Base-by-base conservation (phyloP, 2,797 vertebrate genomes). In the Acrocephalus scirpaceus region DNA sequence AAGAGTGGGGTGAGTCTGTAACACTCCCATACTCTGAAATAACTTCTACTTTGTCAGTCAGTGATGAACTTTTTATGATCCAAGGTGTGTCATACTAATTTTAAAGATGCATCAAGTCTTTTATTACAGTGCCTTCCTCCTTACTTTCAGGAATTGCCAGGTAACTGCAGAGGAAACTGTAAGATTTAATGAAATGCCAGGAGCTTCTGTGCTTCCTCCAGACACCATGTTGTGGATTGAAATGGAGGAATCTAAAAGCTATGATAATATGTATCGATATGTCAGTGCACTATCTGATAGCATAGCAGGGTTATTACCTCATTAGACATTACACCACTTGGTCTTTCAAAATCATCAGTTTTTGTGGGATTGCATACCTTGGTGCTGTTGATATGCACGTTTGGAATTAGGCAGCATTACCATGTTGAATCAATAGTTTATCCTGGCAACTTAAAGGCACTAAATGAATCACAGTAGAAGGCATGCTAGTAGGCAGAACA, bases 311-410 rank as follows among this genome's bases (percentile, higher is more conserved):
- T 93, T 93, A 71, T 93, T 93, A 71, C 56, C 16, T 88, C 75
- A 71, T 77, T 61, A 16, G 36, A 21, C 21, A 5, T 85, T 86
- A 72, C 72, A 90, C 54, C 72, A 60, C 45, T 88, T 88, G 44
- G 66, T 89, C 83, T 91, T 93, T 95, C 88, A 86, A 94, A 92
- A 66, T 80, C 34, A 44, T 81, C 53, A 57, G 23, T 67, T 92
- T 93, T 87, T 79, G 57, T 88, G 73, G 66, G 86, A 84, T 93
- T 93, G 71, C 71, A 27, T 71, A 29, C 42, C 66, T 83, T 66
- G 66, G 56, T 82, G 84, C 48, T 84, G 32, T 92, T 91, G 77
- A 79, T 87, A 48, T 1, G n/a, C 70, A 32, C 36, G 61, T 88
- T 94, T 87, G 58, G 76, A 94, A 88, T 90, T 72, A 85, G 34